Conservation (phyloP, 2,113 vertebrate genomes). For the Myotis lucifugus region DNA sequence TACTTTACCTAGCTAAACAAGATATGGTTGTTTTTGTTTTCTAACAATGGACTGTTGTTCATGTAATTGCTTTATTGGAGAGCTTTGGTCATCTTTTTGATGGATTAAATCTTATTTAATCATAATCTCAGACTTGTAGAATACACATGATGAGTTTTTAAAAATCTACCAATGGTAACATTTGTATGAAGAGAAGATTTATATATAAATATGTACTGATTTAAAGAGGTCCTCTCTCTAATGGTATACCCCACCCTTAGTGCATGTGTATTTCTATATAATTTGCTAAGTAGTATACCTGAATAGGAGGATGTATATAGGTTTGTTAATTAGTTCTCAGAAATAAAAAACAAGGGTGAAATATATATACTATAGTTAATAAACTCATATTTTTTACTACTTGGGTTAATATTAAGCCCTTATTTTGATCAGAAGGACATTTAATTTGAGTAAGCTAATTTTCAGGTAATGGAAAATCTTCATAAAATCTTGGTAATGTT, state of each 20-base stretch:
- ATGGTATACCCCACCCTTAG: background rate
- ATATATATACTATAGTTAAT: background rate
- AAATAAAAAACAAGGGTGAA: background rate
- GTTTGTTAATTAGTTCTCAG: background rate
- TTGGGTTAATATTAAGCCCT: background rate
- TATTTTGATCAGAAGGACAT: slow-evolving; percentile 34
- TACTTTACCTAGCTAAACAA: background rate
- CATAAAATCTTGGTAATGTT: slow-evolving; percentile 50
- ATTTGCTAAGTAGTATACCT: slow-evolving; percentile 18
- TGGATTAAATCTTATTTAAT: slow-evolving; percentile 25
- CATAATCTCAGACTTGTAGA: background rate
- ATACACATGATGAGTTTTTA: background rate
- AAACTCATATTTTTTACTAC: background rate
- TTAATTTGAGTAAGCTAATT: slow-evolving; percentile 50
- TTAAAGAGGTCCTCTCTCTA: slow-evolving; percentile 12
- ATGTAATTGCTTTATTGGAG: background rate
- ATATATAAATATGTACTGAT: background rate
- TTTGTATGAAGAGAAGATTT: background rate
- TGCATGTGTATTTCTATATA: background rate
- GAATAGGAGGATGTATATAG: background rate
- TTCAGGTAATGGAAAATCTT: slow-evolving; percentile 39
- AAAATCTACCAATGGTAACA: slow-evolving; percentile 10
- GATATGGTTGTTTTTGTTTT: slow-evolving; percentile 13
- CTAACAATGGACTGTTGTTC: background rate
- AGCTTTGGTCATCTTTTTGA: background rate